Base-by-base conservation (phyloP, 2,888 invertebrate species). In the Tethea ocularis region DNA sequence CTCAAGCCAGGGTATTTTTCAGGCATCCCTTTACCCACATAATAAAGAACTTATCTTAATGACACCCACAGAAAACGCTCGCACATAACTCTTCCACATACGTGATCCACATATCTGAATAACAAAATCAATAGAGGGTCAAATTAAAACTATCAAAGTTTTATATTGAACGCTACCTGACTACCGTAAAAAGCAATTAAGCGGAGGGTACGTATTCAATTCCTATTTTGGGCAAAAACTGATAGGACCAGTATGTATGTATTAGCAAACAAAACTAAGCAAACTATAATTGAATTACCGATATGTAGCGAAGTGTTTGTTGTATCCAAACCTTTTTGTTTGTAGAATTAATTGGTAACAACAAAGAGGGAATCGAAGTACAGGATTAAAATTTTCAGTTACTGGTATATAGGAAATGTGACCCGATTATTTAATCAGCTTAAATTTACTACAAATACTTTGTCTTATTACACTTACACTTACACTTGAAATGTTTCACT, bases 201-300 rank as follows among this genome's bases (percentile, higher is more conserved):
- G 17, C 36, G 17, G 54, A 54, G 54, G 20, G 13, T 13, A 46
- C 10, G n/a, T 20, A 54, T 22, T 33, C 20, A 13, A 13, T 15
- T 22, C 54, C 22, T 36, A 20, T 54, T 54, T 24, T 54, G 13
- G 54, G n/a, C 54, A 54, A 54, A 54, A 54, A 54, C 54, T 54
- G 54, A 54, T 54, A 33, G 54, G 54, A 51, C 15, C 29, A 33
- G 15, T 55, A n/a, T n/a, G n/a, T n/a, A n/a, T n/a, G n/a, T n/a
- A 63, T 62, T 58, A 60, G 26, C 57, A 61, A 68, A 63, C 64
- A 61, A 67, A 75, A 68, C 66, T 63, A 71, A 74, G 64, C 74
- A 68, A 82, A 83, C 81, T 81, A 76, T 83, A 82, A 85, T 83
- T 81, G 78, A 85, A 82, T 83, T 75, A 76, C 75, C 76, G 74